Evolutionary conservation across 2,797 vertebrate genomes (phyloP), one percentile per base, ranked within the genome.

Genomic region (Knipowitschia caucasica): DNA sequence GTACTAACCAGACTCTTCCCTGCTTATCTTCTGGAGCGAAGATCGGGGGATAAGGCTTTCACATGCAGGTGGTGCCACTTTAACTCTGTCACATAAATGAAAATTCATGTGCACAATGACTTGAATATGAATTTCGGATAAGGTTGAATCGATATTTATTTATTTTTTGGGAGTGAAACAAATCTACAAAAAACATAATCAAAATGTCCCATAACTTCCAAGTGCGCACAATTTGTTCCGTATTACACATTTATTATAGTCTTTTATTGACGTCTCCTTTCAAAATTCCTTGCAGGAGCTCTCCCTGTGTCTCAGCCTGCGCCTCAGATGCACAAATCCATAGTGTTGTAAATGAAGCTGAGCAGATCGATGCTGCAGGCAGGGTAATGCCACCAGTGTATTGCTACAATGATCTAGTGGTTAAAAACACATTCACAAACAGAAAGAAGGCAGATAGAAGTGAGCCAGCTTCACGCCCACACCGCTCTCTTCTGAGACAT

Each of bases 351-450:
- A 87, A 88, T 85, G 80, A 88, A 84, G 84, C 83, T 80, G 84
- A 78, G 78, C 76, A 76, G 82, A 80, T 86, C 80, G 71, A 86
- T 87, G 82, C 80, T 65, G 79, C 79, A 80, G 84, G 78, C 80
- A 78, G 83, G 73, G 64, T 69, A 77, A 80, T 73, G 81, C 81
- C 87, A 86, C 85, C 69, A 57, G 76, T 74, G 84, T 78, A 82
- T 83, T 80, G 83, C 82, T 84, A 81, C 87, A 83, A 82, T 88
- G 82, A 88, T 87, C 83, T 85, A 84, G 77, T 83, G 84, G 83
- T 87, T 85, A 87, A 84, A 86, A 86, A 86, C 84, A 82, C 83
- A 78, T 88, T 81, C 82, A 70, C 77, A 80, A 81, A 81, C 75
- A 77, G 67, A 80, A 64, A 77, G 59, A 29, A 52, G 74, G 70